phyloP scores from a whole-genome alignment of 2,113 vertebrate species.

The Elachura formosa region DNA sequence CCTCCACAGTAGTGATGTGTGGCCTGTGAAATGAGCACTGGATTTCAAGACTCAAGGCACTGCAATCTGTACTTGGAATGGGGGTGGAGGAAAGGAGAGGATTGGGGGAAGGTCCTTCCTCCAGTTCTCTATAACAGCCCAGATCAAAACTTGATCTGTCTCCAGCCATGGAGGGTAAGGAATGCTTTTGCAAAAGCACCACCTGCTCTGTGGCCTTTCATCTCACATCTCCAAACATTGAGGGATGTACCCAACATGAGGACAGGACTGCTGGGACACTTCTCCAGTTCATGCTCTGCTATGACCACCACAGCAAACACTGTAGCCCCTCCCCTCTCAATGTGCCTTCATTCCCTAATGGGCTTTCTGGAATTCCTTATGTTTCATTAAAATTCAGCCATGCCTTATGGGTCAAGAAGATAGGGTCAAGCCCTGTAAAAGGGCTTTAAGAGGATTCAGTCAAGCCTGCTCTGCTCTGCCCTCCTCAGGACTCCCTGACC shows the following conservation, averaged over 20 bases:
- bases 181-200: background rate
- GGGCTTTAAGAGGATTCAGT: background rate
- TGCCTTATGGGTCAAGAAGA: background rate
- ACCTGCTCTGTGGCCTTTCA: background rate
- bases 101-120: background rate
- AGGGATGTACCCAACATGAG: background rate
- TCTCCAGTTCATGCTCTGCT: background rate
- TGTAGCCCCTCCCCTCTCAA: background rate
- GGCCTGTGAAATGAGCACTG: slow-evolving; percentile 33
- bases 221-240: background rate
- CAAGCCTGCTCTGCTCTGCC: background rate
- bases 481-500: background rate
- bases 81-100: background rate
- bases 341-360: background rate
- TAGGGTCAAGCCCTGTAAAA: background rate
- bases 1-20: slow-evolving; percentile 35
- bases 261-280: background rate
- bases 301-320: background rate
- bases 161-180: background rate
- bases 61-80: background rate
- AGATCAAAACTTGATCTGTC: background rate
- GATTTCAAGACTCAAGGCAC: background rate
- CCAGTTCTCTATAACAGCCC: background rate
- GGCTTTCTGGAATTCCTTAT: background rate
- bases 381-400: background rate